Percentiles rank a stretch among this genome's conserved stretches.
These are phyloP conservation scores for Coracopsis vasa DNA, from an alignment of 2,113 vertebrate species.

Conservation along the genomic window DNA sequence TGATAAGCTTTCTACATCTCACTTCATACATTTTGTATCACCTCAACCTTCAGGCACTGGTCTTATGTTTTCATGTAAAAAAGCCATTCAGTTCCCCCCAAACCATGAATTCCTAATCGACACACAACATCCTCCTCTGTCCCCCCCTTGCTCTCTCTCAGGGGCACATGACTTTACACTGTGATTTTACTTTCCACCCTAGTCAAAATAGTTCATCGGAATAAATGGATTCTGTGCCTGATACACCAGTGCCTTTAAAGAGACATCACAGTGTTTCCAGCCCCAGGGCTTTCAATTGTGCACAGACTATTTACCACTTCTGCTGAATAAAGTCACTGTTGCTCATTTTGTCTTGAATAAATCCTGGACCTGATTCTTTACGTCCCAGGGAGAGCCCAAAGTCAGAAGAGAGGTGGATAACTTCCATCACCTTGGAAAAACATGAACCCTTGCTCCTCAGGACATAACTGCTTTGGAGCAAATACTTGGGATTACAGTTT, in stretches of 20 bases:
- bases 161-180: not conserved
- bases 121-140: not conserved
- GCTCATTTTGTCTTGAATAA: not conserved
- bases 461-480: not conserved
- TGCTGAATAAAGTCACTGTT: not conserved
- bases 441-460: not conserved
- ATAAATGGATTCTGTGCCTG: not conserved
- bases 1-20: not conserved
- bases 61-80: not conserved
- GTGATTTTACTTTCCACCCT: not conserved
- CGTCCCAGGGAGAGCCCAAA: not conserved
- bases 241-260: not conserved
- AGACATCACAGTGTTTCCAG: not conserved
- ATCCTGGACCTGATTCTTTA: not conserved
- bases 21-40: rapidly evolving
- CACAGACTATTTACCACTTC: not conserved
- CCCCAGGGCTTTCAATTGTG: not conserved
- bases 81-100: not conserved
- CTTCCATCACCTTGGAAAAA: not conserved
- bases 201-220: not conserved
- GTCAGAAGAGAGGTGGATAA: not conserved
- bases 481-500: not conserved
- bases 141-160: not conserved
- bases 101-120: not conserved
- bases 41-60: not conserved